These are phyloP conservation scores for Pygoscelis adeliae DNA, from an alignment of 2,113 vertebrate genomes.

Conservation along the genomic window DNA sequence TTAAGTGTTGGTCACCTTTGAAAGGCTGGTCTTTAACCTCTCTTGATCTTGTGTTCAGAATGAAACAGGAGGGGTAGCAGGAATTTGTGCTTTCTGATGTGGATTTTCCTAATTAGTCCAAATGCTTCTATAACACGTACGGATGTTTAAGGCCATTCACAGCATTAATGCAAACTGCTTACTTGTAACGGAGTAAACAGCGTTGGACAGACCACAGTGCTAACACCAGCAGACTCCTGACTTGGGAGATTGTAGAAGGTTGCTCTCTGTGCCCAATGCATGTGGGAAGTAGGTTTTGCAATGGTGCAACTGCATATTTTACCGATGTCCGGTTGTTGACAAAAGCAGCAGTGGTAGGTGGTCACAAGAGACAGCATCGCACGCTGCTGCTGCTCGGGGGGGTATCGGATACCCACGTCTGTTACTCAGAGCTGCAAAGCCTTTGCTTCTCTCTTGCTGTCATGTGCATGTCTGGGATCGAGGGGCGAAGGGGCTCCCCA, in stretches of 20 bases:
- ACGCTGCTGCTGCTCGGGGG: background rate
- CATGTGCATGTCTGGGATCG: background rate
- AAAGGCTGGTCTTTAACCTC: background rate
- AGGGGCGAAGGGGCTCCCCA: background rate
- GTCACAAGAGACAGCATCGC: background rate
- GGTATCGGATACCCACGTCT: fast-evolving
- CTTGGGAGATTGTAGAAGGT: background rate
- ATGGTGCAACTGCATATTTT: background rate
- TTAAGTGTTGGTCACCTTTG: background rate
- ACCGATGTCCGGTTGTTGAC: background rate
- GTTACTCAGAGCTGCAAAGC: background rate
- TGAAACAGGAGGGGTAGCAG: background rate
- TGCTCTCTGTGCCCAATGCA: background rate
- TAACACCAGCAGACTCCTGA: background rate
- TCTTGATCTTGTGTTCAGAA: slow-evolving; percentile 16
- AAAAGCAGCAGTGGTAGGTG: background rate
- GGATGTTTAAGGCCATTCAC: background rate
- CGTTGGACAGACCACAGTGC: background rate
- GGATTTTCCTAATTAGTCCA: slow-evolving; percentile 21
- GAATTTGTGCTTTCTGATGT: slow-evolving; percentile 23
- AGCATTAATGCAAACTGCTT: background rate
- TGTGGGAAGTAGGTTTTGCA: background rate
- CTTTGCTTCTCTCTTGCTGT: background rate
- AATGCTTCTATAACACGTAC: background rate
- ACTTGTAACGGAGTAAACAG: background rate